Evolutionary conservation across 2,888 invertebrate species (phyloP), one percentile per base, ranked within the genome.

Genomic region (Leucozona laternaria): DNA sequence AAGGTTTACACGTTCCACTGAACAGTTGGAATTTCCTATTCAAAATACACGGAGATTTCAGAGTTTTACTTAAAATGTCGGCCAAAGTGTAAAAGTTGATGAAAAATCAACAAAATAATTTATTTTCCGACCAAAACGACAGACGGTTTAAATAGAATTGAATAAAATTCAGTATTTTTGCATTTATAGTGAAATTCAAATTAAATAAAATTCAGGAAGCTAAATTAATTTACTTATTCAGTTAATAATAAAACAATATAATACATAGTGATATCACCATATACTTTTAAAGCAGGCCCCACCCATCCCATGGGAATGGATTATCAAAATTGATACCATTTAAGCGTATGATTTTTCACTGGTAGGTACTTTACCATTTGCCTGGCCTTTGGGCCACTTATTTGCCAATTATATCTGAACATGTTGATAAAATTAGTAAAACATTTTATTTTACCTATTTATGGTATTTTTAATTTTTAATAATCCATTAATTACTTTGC

Each of bases 401-500:
- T 15, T 25, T 53, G 34, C 37, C 34, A 58, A 37, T 20, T 20
- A 34, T 25, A 7, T 17, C 13, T 15, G 31, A 58, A 17, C 20
- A 58, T 58, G 22, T 4, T 40, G 22, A 15, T 40, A 15, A 60
- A 7, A 37, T 15, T 40, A 22, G 22, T 60, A 40, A 60, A 20
- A 60, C 34, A 40, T 31, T 34, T 37, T 20, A 2, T 40, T 2
- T 37, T 37, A 5, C 15, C 13, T 20, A 22, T 60, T 37, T 2
- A 60, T 4, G 11, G 37, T 60, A 60, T 37, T 37, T 60, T 60
- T 58, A 37, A 58, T 58, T 13, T 58, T 34, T 60, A 37, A 60
- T 40, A 60, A 60, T 60, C 37, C 60, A 60, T 60, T 60, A 58
- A 58, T 31, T 58, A 58, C 17, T 37, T 22, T 22, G 20, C 58